Base-by-base conservation (phyloP, 1,140 invertebrate species). In the Meloidogyne exigua region DNA sequence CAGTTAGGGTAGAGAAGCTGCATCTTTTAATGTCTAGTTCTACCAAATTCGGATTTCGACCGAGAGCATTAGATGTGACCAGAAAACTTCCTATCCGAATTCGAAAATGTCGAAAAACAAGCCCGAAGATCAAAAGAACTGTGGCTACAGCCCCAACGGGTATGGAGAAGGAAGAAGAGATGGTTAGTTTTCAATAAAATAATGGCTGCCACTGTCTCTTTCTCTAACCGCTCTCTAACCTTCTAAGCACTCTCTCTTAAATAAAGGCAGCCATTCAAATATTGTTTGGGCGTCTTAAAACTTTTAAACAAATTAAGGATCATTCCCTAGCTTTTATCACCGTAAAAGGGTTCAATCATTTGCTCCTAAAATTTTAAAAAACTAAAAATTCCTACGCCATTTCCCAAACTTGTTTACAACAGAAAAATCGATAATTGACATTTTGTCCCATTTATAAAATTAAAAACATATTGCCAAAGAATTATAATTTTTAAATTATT, bases 91-190 rank as follows among this genome's bases (percentile, higher is more conserved):
- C 81, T 13, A 72, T 79, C 28, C 77, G 77, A 26, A 72, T 79
- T 36, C 68, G 77, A 63, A 80, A 78, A 80, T 80, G 78, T 57
- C 76, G 77, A 36, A 63, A 79, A 26, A 32, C 57, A 49, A 79
- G 76, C 39, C 77, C 77, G 23, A 79, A 79, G 36, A 57, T 81
- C 21, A 81, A 81, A 72, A 49, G 81, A 23, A 63, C 80, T 25
- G 79, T 81, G n/a, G 63, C 65, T 15, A 64, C 68, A 9, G 81
- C 80, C 12, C 82, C 80, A 21, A 63, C 80, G 15, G 80, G 80
- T 12, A 81, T 81, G 80, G 80, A 81, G 68, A 83, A 83, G 81
- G 80, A 81, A 64, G 80, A 81, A 26, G 80, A 81, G 66, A 80
- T 69, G 80, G 80, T 81, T 25, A 15, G 80, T 74, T 36, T 73